Conservation (phyloP, 2,888 invertebrate species). For the Agapostemon virescens region DNA sequence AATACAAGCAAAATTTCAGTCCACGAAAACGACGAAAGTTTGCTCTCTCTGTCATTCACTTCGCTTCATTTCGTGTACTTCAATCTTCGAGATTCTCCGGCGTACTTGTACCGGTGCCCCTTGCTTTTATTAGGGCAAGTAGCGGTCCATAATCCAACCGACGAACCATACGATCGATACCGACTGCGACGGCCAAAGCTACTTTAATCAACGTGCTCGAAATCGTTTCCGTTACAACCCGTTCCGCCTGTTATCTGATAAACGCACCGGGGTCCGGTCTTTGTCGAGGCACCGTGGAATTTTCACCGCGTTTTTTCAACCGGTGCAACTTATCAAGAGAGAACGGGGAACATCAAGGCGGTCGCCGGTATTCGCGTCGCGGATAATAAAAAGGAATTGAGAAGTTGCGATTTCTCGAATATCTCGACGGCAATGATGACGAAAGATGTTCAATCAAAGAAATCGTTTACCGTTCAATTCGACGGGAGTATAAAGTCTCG, state of each 20-base stretch:
- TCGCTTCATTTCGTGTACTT: background rate
- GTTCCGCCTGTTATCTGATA: background rate
- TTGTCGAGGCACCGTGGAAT: slow-evolving; percentile 2
- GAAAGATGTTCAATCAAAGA: too few relatives aligned
- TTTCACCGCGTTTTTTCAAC: background rate
- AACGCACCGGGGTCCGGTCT: background rate
- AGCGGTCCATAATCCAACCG: slow-evolving; percentile 10
- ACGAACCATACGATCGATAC: slow-evolving; percentile 20
- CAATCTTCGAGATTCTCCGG: background rate
- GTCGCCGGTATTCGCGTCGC: background rate
- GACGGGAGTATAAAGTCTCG: too few relatives aligned
- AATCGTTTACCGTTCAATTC: too few relatives aligned
- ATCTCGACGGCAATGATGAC: too few relatives aligned
- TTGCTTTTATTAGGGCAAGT: background rate
- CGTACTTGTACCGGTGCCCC: background rate
- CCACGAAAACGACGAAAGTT: background rate
- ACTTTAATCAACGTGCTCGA: slow-evolving; percentile 24
- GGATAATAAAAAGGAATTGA: background rate
- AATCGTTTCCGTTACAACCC: slow-evolving; percentile 15
- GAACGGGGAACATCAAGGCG: background rate
- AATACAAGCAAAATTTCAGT: background rate
- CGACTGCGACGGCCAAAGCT: background rate
- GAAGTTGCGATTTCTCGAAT: background rate
- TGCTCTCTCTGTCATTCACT: background rate
- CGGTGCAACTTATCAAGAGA: background rate